phyloP scores from a whole-genome alignment of 2,888 invertebrate species.

The Troilus luridus region DNA sequence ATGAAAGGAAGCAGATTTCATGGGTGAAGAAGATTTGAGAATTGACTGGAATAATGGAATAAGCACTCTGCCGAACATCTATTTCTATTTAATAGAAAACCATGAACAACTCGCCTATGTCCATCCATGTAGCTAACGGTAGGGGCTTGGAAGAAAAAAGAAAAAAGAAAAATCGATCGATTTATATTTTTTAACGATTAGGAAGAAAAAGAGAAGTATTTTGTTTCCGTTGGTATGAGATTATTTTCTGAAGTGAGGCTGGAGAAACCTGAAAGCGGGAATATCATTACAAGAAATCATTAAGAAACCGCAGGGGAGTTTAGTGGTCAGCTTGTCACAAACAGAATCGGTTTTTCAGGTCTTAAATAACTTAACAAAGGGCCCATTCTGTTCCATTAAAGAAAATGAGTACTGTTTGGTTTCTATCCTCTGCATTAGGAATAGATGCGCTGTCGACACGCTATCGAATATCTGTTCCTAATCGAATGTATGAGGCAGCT shows the following conservation, averaged over 20 bases:
- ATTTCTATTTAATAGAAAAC: too few species aligned
- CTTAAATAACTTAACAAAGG: slow-evolving; percentile 24
- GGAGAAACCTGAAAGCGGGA: neutral
- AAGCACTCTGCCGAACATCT: too few species aligned
- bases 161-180: neutral
- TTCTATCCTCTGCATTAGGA: neutral
- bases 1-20: too few species aligned
- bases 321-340: neutral
- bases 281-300: slow-evolving; percentile 12
- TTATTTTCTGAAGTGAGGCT: neutral
- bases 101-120: too few species aligned
- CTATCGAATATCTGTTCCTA: slow-evolving; percentile 24
- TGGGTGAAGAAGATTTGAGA: too few species aligned
- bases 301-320: neutral
- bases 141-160: too few species aligned
- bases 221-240: neutral
- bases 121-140: too few species aligned
- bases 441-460: slow-evolving; percentile 32
- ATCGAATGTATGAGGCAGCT: slow-evolving; percentile 13
- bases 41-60: too few species aligned
- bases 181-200: neutral
- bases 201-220: neutral
- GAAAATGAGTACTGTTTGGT: slow-evolving; percentile 9
- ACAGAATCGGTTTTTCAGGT: neutral
- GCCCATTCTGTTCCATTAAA: slow-evolving; percentile 22